A percentile compares a stretch with the other conserved stretches of the same genome.
These are phyloP conservation scores for Vidua chalybeata DNA, from an alignment of 2,113 vertebrate species.

Conservation along the genomic window DNA sequence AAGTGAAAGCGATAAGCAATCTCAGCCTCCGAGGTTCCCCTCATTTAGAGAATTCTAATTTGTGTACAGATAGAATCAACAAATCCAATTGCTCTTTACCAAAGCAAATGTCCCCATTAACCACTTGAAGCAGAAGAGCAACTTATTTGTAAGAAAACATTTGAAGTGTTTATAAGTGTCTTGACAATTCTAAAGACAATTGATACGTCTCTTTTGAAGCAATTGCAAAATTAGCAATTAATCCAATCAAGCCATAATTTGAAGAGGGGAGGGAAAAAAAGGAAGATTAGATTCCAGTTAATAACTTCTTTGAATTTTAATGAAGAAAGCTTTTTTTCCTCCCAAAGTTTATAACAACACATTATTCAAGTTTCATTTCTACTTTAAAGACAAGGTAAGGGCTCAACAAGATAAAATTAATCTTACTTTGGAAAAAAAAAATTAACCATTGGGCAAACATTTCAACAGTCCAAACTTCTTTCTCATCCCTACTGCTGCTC, in stretches of 20 bases:
- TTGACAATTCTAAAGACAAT: constrained; percentile 10
- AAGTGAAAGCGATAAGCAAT: not conserved
- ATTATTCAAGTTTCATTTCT: not conserved
- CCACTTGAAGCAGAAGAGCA: constrained; percentile 21
- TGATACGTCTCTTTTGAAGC: not conserved
- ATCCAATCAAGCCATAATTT: not conserved
- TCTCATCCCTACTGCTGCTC: not conserved
- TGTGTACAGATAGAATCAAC: not conserved
- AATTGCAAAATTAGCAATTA: constrained; percentile 19
- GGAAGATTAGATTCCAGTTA: not conserved
- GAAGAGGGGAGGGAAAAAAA: not conserved
- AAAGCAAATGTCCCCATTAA: constrained; percentile 21
- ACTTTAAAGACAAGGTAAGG: not conserved
- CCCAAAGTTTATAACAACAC: not conserved
- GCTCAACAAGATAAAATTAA: not conserved
- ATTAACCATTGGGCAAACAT: not conserved
- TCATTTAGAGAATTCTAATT: not conserved
- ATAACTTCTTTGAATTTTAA: not conserved
- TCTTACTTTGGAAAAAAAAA: not conserved
- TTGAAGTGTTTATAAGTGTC: not conserved
- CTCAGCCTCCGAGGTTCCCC: not conserved
- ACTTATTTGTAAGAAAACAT: not conserved
- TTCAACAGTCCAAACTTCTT: not conserved
- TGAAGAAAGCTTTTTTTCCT: not conserved
- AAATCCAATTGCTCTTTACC: not conserved